These are phyloP conservation scores for Lytechinus variegatus DNA, from an alignment of 35 echinoderm and acorn worm species.

Conservation along the genomic window DNA sequence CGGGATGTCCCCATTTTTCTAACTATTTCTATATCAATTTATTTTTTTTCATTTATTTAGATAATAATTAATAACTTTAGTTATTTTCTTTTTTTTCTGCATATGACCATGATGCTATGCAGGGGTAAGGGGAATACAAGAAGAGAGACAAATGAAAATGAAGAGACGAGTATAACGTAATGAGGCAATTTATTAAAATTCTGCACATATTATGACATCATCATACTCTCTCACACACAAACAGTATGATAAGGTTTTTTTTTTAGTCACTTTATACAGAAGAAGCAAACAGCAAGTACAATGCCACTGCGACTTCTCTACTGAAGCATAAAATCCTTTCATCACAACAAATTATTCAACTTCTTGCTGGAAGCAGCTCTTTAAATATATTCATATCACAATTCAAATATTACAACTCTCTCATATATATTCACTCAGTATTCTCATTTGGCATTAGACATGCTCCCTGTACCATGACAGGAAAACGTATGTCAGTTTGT, in stretches of 20 bases:
- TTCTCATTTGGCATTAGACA: neutral
- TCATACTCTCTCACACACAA: slow-evolving; percentile 17
- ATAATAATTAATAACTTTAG: too few relatives aligned
- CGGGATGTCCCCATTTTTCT: too few relatives aligned
- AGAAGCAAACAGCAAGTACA: neutral
- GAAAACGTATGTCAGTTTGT: neutral
- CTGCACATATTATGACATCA: neutral
- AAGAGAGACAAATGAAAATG: neutral
- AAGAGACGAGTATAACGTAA: neutral
- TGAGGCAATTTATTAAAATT: slow-evolving; percentile 14
- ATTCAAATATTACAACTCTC: neutral
- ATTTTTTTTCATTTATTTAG: too few relatives aligned
- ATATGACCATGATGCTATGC: too few relatives aligned
- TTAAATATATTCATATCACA: neutral
- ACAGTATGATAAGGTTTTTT: neutral
- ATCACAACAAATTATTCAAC: neutral
- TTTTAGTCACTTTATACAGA: neutral
- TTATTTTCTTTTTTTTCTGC: too few relatives aligned
- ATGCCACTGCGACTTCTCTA: neutral
- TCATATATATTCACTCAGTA: neutral
- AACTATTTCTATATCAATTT: too few relatives aligned
- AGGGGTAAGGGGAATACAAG: neutral
- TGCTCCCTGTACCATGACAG: neutral
- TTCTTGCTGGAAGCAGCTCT: neutral
- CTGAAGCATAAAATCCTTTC: neutral